A percentile compares a stretch with the other conserved stretches of the same genome.
Evolutionary conservation across 1,140 invertebrate species (phyloP).

Genomic region (Plectrocnemia conspersa): DNA sequence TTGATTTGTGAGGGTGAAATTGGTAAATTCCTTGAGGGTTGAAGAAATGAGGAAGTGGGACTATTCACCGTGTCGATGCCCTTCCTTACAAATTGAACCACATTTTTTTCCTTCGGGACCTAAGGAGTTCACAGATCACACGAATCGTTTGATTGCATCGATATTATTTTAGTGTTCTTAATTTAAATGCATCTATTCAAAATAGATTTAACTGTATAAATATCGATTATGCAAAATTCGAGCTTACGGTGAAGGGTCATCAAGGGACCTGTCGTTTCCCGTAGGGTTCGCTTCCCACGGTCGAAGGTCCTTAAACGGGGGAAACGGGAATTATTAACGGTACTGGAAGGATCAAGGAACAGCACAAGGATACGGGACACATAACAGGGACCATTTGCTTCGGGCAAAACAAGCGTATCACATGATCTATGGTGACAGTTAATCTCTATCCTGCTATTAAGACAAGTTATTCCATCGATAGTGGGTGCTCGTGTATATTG

Average conservation of each 20-base stretch:
- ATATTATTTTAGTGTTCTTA: no score
- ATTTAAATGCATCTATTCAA: no score
- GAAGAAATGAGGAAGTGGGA: constrained; percentile 4
- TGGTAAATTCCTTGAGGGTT: background rate
- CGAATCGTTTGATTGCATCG: no score
- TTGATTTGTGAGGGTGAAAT: constrained; percentile 27
- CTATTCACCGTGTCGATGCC: constrained; percentile 18
- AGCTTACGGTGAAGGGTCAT: background rate
- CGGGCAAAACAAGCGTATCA: constrained; percentile 16
- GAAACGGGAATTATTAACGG: constrained; percentile 20
- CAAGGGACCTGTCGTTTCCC: background rate
- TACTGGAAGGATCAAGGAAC: background rate
- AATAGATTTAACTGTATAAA: no score
- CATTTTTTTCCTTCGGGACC: no score
- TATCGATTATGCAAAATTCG: background rate
- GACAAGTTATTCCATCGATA: constrained; percentile 7
- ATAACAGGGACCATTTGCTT: constrained; percentile 3
- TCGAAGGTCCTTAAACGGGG: constrained; percentile 10
- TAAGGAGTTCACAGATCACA: no score
- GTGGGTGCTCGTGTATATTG: no score
- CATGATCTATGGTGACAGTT: constrained; percentile 19
- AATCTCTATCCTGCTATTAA: constrained; percentile 10
- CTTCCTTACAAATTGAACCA: no score
- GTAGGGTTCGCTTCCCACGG: constrained; percentile 12
- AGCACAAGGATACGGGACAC: constrained; percentile 12